phyloP scores from a whole-genome alignment of 2,888 invertebrate genomes.

The Leucophenga maculata region DNA sequence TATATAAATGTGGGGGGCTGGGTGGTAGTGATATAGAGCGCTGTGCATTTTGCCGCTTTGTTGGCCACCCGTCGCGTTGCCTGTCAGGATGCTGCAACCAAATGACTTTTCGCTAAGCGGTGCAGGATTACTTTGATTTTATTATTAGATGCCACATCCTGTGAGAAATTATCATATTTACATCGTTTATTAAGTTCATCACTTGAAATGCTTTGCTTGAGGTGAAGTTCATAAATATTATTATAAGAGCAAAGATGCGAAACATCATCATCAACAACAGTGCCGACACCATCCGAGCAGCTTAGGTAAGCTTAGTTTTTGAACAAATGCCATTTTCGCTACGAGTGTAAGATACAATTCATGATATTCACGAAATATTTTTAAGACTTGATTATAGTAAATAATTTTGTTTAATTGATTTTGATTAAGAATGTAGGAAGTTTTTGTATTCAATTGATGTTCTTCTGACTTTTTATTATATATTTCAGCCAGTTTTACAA shows the following conservation, averaged over 20 bases:
- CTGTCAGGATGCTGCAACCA: constrained; percentile 16
- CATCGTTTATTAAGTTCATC: constrained; percentile 73
- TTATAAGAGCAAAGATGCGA: not conserved
- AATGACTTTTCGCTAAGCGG: constrained; percentile 45
- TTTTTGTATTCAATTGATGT: no score
- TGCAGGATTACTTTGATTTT: constrained; percentile 71
- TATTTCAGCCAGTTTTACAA: no score
- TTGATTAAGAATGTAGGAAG: no score
- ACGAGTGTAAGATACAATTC: not conserved
- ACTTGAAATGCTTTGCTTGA: constrained; percentile 56
- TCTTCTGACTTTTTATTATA: no score
- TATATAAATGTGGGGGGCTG: no score
- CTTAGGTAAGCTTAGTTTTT: constrained; percentile 14
- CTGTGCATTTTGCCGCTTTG: not conserved
- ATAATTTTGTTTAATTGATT: no score
- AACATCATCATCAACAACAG: constrained; percentile 24
- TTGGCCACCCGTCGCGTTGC: constrained; percentile 55
- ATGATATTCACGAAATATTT: not conserved
- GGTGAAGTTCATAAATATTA: constrained; percentile 17
- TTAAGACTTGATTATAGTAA: no score
- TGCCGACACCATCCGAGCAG: constrained; percentile 12
- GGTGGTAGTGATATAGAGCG: no score
- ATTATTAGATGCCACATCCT: constrained; percentile 73
- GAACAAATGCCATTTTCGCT: not conserved
- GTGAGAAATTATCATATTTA: constrained; percentile 73